Percentiles rank a stretch among this genome's conserved stretches.
phyloP scores from a whole-genome alignment of 2,888 invertebrate genomes.

The Aphidoletes aphidimyza region DNA sequence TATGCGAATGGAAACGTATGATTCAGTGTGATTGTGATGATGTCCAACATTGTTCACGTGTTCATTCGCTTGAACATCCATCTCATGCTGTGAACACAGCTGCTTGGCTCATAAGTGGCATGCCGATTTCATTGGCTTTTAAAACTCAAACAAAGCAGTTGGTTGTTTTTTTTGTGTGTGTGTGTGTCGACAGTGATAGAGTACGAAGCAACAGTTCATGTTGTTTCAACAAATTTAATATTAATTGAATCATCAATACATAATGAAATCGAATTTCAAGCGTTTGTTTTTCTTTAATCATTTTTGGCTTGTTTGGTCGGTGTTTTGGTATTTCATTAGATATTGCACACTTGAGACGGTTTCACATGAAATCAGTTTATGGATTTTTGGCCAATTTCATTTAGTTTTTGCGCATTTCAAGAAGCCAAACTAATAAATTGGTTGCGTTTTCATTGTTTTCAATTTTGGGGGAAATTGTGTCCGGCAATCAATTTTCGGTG shows the following conservation, averaged over 20 bases:
- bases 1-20: too few relatives aligned
- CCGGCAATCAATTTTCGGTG: too few relatives aligned
- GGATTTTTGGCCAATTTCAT: too few relatives aligned
- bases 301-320: neutral
- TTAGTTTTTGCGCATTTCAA: too few relatives aligned
- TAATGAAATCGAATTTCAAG: neutral
- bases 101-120: too few relatives aligned
- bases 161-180: neutral
- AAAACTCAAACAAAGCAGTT: neutral
- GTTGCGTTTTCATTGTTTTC: too few relatives aligned
- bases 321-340: neutral
- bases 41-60: neutral
- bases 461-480: too few relatives aligned
- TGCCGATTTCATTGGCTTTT: neutral
- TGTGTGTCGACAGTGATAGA: neutral
- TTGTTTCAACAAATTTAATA: constrained; percentile 3
- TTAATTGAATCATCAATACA: constrained; percentile 23
- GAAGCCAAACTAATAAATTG: too few relatives aligned
- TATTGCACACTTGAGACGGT: too few relatives aligned
- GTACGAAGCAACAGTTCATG: neutral
- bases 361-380: too few relatives aligned
- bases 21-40: neutral
- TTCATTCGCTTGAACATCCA: neutral
- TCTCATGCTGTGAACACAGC: neutral
- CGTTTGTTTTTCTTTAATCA: neutral